Evolutionary conservation across 2,888 invertebrate species (phyloP).

Genomic region (Galerucella calmariensis): DNA sequence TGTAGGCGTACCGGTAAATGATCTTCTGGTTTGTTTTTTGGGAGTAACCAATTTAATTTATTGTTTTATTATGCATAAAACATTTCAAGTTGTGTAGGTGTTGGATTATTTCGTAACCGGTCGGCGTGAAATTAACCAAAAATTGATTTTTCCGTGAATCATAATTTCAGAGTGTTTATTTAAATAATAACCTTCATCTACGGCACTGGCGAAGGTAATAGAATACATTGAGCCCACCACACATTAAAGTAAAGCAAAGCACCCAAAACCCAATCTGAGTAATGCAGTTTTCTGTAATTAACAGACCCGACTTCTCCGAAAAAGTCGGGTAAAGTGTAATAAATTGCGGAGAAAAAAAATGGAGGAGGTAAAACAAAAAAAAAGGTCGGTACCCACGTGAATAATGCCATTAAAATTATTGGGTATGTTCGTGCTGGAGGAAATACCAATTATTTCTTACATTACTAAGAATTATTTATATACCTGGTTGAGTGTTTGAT

Average conservation of each 20-base stretch:
- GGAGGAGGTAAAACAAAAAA: slow-evolving; percentile 3
- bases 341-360: slow-evolving; percentile 10
- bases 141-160: not conserved
- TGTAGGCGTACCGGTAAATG: slow-evolving; percentile 42
- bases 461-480: slow-evolving; percentile 20
- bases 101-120: not conserved
- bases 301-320: slow-evolving; percentile 16
- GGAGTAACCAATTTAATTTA: slow-evolving; percentile 34
- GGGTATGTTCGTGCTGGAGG: slow-evolving; percentile 24
- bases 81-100: not conserved
- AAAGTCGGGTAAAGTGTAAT: slow-evolving; percentile 23
- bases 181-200: not conserved
- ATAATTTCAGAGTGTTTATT: not conserved
- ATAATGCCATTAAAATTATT: slow-evolving; percentile 32
- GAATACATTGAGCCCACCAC: not conserved
- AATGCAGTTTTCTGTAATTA: slow-evolving; percentile 24
- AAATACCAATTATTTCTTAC: slow-evolving; percentile 34
- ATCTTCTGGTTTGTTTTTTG: slow-evolving; percentile 38
- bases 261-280: slow-evolving; percentile 16
- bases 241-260: slow-evolving; percentile 4
- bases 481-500: not conserved
- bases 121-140: not conserved
- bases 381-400: slow-evolving; percentile 24
- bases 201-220: not conserved
- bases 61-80: slow-evolving; percentile 42